phyloP scores from a whole-genome alignment of 2,888 invertebrate genomes.

The Eilema griseolum region DNA sequence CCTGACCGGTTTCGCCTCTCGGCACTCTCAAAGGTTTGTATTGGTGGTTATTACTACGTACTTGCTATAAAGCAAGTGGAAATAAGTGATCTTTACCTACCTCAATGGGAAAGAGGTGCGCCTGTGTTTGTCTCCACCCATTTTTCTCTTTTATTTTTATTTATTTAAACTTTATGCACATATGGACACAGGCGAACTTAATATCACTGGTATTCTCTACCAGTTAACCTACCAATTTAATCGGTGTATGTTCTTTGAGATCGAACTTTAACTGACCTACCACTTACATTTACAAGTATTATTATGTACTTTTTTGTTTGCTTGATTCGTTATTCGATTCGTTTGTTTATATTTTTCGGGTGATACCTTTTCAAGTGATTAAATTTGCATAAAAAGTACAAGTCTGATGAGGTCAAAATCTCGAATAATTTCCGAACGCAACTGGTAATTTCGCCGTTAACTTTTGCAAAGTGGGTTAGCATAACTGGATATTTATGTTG shows the following conservation, averaged over 20 bases:
- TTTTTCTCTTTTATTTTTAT: too few relatives aligned
- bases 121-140: too few relatives aligned
- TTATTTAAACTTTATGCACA: too few relatives aligned
- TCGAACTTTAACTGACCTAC: background rate
- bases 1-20: too few relatives aligned
- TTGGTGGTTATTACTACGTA: too few relatives aligned
- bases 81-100: too few relatives aligned
- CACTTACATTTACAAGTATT: background rate
- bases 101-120: too few relatives aligned
- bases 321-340: background rate
- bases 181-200: too few relatives aligned
- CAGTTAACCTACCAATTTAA: too few relatives aligned
- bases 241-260: background rate
- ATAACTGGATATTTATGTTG: constrained; percentile 41
- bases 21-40: too few relatives aligned
- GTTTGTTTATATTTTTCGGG: background rate
- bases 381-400: background rate
- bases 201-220: too few relatives aligned
- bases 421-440: constrained; percentile 26
- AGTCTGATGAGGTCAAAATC: constrained; percentile 15
- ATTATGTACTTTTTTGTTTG: background rate
- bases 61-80: too few relatives aligned
- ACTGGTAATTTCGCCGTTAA: constrained; percentile 25
- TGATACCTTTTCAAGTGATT: background rate
- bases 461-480: constrained; percentile 30